Base-by-base conservation (phyloP, 2,113 vertebrate species). In the Gopherus evgoodei region DNA sequence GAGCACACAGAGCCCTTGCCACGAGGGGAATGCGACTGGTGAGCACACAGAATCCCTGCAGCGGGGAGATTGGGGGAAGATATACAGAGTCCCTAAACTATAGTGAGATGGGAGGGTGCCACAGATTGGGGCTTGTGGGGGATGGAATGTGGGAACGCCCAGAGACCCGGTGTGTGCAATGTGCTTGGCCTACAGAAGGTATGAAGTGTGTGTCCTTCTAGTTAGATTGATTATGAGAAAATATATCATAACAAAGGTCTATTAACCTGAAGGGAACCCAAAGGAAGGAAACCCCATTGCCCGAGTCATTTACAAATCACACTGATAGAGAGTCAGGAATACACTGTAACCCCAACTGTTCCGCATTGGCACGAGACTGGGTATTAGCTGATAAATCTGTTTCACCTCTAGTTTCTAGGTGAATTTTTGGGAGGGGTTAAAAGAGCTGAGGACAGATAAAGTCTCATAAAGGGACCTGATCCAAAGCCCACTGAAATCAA, bases 391-490 rank as follows among this genome's bases (percentile, higher is more conserved):
- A 83, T 56, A 62, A 50, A 81, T 9, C 2, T 0, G 27, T 52
- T 72, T 84, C 59, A 53, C 50, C 47, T 87, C 52, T 53, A 25
- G 44, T 12, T 86, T 50, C 79, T 53, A 84, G 8, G 54, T 86
- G 87, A 50, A 59, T 52, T 56, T 84, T n/a, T 50, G 5, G 59
- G 85, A 84, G 69, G 80, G 29, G 78, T 87, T 35, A 2, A 57
- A 75, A 47, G 27, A 84, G n/a, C 76, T 13, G 10, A 86, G 9
- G 5, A 25, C 52, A 31, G 0, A 0, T 53, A 54, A 57, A 0
- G 0, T 65, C 86, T 47, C n/a, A 16, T 54, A 62, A 25, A 56
- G 11, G 81, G 79, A 31, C 0, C 0, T 2, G 27, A n/a, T 24
- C 56, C 57, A 42, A 0, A 62, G 11, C 1, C 13, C 11, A 75